A percentile compares a stretch with the other conserved stretches of the same genome.
Evolutionary conservation across 2,797 vertebrate species (phyloP).

Genomic region (Oophaga sylvatica): DNA sequence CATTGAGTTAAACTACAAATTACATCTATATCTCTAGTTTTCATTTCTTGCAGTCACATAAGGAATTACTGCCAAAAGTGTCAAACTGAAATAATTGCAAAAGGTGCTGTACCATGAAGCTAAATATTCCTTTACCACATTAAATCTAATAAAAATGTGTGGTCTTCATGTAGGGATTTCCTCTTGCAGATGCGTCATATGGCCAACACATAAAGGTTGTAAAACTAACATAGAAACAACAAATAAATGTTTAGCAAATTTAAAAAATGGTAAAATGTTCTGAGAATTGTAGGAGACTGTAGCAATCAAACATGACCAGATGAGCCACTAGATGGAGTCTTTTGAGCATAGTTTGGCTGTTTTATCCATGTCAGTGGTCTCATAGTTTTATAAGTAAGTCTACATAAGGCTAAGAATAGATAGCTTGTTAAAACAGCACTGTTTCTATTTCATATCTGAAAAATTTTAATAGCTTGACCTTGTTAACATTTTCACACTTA

Average conservation of each 20-base stretch:
- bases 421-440: slow-evolving; percentile 10
- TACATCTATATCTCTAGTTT: background rate
- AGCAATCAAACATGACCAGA: background rate
- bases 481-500: slow-evolving; percentile 11
- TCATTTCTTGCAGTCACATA: too few species aligned
- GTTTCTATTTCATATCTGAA: background rate
- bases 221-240: background rate
- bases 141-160: background rate
- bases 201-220: background rate
- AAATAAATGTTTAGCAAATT: background rate
- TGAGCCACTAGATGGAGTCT: slow-evolving; percentile 63
- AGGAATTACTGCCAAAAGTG: background rate
- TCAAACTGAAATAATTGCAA: background rate
- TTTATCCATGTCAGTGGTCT: background rate
- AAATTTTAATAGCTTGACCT: slow-evolving; percentile 10
- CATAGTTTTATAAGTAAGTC: background rate
- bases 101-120: background rate
- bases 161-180: background rate
- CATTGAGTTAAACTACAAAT: too few species aligned
- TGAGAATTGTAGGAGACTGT: background rate
- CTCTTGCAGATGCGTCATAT: background rate
- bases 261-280: background rate
- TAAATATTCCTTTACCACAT: background rate
- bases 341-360: slow-evolving; percentile 37
- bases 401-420: slow-evolving; percentile 5